Evolutionary conservation across 2,797 vertebrate genomes (phyloP).

Genomic region (Clarias platycephalus): DNA sequence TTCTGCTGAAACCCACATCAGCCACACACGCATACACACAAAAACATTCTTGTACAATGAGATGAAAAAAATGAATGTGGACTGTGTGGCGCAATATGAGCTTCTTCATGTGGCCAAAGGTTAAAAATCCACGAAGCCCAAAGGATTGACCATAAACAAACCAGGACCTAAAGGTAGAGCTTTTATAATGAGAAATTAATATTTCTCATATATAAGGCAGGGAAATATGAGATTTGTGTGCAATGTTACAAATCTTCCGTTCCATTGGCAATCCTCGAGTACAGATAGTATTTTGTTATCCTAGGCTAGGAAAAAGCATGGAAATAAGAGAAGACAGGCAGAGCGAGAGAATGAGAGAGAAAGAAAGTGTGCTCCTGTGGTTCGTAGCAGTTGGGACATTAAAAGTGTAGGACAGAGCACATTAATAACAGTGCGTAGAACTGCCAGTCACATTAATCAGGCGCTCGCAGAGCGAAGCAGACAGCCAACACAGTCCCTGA

Average conservation of each 20-base stretch:
- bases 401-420: conserved; percentile 54
- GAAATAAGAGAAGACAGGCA: neutral
- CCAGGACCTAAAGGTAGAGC: conserved; percentile 2
- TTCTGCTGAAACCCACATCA: conserved; percentile 15
- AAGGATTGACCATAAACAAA: conserved; percentile 5
- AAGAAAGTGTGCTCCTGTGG: conserved; percentile 31
- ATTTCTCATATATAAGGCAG: neutral
- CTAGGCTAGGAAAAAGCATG: neutral
- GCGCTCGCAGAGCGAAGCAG: conserved; percentile 36
- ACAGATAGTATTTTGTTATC: too few species aligned
- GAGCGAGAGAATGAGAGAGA: conserved; percentile 16
- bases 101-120: neutral
- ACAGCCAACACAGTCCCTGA: conserved; percentile 48
- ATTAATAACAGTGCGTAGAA: conserved; percentile 57
- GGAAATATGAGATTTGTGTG: neutral
- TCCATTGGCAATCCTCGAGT: too few species aligned
- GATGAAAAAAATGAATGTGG: neutral
- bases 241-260: neutral
- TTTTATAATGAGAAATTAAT: conserved; percentile 22
- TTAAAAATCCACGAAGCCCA: conserved; percentile 12
- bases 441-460: conserved; percentile 62
- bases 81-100: neutral
- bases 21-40: neutral
- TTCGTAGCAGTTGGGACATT: conserved; percentile 47
- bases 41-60: neutral